These are phyloP conservation scores for Colletes gigas DNA, from an alignment of 1,140 invertebrate species.

Conservation along the genomic window DNA sequence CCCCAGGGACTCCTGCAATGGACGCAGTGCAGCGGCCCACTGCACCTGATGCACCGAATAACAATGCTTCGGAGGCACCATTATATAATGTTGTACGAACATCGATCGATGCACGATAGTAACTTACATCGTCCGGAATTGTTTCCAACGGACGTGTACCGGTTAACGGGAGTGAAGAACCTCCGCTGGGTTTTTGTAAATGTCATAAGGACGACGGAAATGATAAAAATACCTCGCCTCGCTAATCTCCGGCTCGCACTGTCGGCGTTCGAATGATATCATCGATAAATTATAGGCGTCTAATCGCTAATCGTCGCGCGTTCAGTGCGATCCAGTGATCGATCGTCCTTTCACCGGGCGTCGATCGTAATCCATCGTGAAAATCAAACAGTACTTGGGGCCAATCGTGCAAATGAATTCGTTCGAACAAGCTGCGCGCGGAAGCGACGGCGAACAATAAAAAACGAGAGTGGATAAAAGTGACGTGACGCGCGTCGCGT, in stretches of 20 bases:
- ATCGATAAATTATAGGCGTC: not conserved
- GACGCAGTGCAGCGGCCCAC: constrained; percentile 36
- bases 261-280: too few relatives aligned
- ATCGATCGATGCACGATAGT: too few relatives aligned
- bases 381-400: not conserved
- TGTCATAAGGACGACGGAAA: too few relatives aligned
- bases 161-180: too few relatives aligned
- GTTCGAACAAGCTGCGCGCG: not conserved
- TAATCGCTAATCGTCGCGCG: constrained; percentile 10
- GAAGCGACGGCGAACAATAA: too few relatives aligned
- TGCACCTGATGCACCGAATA: constrained; percentile 27
- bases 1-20: constrained; percentile 26
- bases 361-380: not conserved
- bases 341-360: constrained; percentile 19
- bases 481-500: not conserved
- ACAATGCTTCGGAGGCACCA: not conserved
- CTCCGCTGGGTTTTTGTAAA: too few relatives aligned
- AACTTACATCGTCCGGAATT: too few relatives aligned
- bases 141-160: too few relatives aligned
- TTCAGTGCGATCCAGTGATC: not conserved
- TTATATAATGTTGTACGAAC: too few relatives aligned
- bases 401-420: too few relatives aligned
- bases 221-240: too few relatives aligned
- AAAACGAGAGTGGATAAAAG: not conserved
- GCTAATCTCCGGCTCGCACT: too few relatives aligned